These are phyloP conservation scores for Rhadina sibilatrix DNA, from an alignment of 2,113 vertebrate genomes.

Conservation along the genomic window DNA sequence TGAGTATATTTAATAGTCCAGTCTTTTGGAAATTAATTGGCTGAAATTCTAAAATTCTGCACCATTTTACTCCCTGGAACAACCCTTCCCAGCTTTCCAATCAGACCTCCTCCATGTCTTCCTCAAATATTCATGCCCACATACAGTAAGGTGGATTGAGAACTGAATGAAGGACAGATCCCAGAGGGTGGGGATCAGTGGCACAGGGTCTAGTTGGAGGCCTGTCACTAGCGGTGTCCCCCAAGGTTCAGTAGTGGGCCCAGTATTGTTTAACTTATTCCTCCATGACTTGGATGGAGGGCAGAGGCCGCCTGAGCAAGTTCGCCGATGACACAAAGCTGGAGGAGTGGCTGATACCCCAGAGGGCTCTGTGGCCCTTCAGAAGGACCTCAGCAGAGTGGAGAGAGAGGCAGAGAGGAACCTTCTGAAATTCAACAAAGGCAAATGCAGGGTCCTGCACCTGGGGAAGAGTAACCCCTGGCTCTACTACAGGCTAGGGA, in stretches of 20 bases:
- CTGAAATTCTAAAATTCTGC: not conserved
- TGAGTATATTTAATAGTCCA: not conserved
- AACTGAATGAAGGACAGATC: not conserved
- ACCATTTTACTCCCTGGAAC: not conserved
- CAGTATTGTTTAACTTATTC: not conserved
- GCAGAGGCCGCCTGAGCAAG: not conserved
- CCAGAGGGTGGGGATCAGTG: not conserved
- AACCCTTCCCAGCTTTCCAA: not conserved
- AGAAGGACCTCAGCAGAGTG: accelerated
- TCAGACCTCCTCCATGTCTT: not conserved
- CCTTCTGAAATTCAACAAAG: not conserved
- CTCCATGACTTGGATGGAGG: not conserved
- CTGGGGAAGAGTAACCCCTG: not conserved
- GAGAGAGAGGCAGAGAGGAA: not conserved
- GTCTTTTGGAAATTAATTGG: not conserved
- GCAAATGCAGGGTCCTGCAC: not conserved
- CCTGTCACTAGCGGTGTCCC: not conserved
- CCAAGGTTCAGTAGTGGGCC: not conserved
- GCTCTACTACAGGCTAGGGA: not conserved
- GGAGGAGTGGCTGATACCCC: not conserved
- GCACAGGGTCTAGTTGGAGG: not conserved
- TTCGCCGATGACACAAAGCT: not conserved
- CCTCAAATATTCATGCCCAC: not conserved
- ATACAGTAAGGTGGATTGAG: not conserved
- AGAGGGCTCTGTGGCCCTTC: not conserved